Evolutionary conservation across 1,140 invertebrate species (phyloP).

Genomic region (Teleopsis dalmanni): DNA sequence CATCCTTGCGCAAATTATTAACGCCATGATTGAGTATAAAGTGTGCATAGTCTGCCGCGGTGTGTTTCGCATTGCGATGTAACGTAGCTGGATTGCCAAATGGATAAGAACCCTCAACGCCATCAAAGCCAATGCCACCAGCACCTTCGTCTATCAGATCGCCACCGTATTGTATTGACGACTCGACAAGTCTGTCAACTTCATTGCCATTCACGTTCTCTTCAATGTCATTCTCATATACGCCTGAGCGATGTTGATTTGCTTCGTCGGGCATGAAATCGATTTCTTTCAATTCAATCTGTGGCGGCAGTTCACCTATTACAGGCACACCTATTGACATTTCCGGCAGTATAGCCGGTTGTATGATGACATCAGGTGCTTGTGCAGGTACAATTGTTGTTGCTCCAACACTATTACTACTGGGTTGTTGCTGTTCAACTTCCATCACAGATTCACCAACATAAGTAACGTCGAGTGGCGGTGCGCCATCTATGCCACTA

Average conservation of each 20-base stretch:
- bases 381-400: slow-evolving; percentile 9
- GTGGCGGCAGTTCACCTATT: slow-evolving; percentile 41
- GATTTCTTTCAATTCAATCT: slow-evolving; percentile 42
- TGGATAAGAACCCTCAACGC: slow-evolving; percentile 37
- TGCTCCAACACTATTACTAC: background rate
- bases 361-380: slow-evolving; percentile 37
- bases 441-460: slow-evolving; percentile 42
- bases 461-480: slow-evolving; percentile 38
- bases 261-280: slow-evolving; percentile 40
- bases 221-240: slow-evolving; percentile 5
- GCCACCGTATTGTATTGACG: slow-evolving; percentile 39
- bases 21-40: slow-evolving; percentile 15
- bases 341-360: slow-evolving; percentile 39
- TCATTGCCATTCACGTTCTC: slow-evolving; percentile 9
- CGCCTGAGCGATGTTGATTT: slow-evolving; percentile 11
- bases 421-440: slow-evolving; percentile 25
- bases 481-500: slow-evolving; percentile 19
- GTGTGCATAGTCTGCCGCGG: slow-evolving; percentile 8
- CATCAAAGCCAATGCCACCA: slow-evolving; percentile 34
- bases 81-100: slow-evolving; percentile 28
- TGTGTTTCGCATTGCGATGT: slow-evolving; percentile 5
- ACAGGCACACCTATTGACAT: slow-evolving; percentile 41
- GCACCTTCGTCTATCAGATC: slow-evolving; percentile 38
- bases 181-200: slow-evolving; percentile 17
- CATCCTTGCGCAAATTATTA: slow-evolving; percentile 34